Evolutionary conservation across 2,797 vertebrate genomes (phyloP), one percentile per base, ranked within the genome.

Genomic region (Pitangus sulphuratus): DNA sequence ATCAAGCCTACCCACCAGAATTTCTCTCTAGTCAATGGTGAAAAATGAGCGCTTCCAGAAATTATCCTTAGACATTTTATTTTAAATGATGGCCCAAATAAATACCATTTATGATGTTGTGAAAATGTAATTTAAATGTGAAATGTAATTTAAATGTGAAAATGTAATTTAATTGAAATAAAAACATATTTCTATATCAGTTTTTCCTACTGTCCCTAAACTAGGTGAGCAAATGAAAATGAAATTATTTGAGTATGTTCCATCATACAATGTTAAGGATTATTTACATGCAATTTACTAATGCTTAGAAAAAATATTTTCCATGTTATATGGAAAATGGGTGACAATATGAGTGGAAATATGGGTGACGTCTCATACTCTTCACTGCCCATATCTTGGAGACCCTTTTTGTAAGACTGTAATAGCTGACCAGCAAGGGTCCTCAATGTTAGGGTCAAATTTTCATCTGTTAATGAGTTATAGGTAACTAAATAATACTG

Each of bases 1-100:
- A 95, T 95, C 96, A 97, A 92, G 11, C 51, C 79, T 89, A 82
- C 53, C 82, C 54, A 78, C n/a, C 19, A 87, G 37, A 87, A 90
- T 90, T 90, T 91, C 71, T 89, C 35, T 82, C 15, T 71, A 78
- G 72, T 90, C 53, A 88, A 15, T 60, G 68, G 37, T 90, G 71
- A 90, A 93, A 96, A 90, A 95, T 2, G 65, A 92, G 42, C 35
- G 58, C 54, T 92, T 92, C n/a, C 15, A 84, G 56, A 87, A 89
- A 28, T 88, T 92, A 65, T 76, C 15, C 3, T 31, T 45, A 71
- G 35, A 60, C 42, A 35, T 87, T 58, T 84, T 76, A 10, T 82
- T 51, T 71, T 84, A 84, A 89, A 79, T 65, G 16, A 87, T 58
- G 11, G 58, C 18, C 35, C 44, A 89, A 79, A 87, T 79, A 90